phyloP scores from a whole-genome alignment of 2,113 vertebrate species.

The Jaculus jaculus region DNA sequence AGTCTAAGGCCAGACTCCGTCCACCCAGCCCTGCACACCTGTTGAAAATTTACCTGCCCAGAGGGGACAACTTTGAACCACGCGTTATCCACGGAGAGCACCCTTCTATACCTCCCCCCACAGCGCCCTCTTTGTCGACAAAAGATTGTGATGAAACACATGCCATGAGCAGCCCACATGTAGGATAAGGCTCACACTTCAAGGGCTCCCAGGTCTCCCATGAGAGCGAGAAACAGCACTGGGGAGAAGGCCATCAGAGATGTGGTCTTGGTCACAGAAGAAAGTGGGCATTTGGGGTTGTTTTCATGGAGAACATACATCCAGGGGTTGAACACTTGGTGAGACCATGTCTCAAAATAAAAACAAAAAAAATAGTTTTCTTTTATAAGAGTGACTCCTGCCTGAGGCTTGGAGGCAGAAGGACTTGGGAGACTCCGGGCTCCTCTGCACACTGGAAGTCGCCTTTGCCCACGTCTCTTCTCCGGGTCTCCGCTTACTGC shows the following conservation, averaged over 20 bases:
- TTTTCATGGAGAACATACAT: background rate
- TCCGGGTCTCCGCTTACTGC: background rate
- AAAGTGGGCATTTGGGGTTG: rapidly evolving
- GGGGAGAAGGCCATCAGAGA: background rate
- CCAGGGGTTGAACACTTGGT: background rate
- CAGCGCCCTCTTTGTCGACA: rapidly evolving
- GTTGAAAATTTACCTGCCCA: background rate
- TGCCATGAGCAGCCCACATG: background rate
- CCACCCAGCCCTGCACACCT: background rate
- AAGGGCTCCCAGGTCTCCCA: background rate
- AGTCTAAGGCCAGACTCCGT: background rate
- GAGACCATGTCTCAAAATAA: background rate
- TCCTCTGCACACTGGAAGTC: no score
- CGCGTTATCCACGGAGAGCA: rapidly evolving
- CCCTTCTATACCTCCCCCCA: background rate
- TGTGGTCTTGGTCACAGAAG: background rate
- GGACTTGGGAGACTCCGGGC: background rate
- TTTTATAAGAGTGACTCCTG: background rate
- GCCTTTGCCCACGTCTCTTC: rapidly evolving
- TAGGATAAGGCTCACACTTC: background rate
- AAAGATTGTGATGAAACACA: background rate
- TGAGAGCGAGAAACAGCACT: background rate
- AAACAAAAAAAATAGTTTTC: no score
- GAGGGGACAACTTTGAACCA: no score
- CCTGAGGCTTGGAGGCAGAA: background rate